Evolutionary conservation across 2,797 vertebrate species (phyloP).

Genomic region (Orestias chungarensis): DNA sequence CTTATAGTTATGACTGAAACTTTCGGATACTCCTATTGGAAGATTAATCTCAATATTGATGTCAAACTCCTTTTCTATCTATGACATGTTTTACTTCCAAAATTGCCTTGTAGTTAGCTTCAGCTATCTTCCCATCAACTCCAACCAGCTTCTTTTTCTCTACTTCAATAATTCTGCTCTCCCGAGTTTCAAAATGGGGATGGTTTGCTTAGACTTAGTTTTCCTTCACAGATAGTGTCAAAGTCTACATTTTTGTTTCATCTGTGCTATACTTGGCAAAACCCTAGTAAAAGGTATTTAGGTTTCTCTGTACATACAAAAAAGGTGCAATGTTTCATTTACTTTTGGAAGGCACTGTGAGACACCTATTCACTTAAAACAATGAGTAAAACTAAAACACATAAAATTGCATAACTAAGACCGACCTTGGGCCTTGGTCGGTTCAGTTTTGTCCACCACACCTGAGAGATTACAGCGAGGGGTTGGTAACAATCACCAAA

Average conservation of each 20-base stretch:
- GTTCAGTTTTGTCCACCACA: slow-evolving; percentile 57
- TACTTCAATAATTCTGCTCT: too few relatives aligned
- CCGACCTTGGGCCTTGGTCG: slow-evolving; percentile 52
- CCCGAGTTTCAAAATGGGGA: not conserved
- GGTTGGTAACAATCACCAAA: slow-evolving; percentile 54
- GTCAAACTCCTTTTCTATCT: not conserved
- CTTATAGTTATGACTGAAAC: not conserved
- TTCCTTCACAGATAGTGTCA: not conserved
- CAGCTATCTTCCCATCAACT: not conserved
- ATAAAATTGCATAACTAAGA: not conserved
- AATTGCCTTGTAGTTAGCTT: not conserved
- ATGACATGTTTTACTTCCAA: not conserved
- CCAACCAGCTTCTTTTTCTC: not conserved
- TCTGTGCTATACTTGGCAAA: not conserved
- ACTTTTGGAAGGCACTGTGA: slow-evolving; percentile 7
- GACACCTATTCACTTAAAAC: slow-evolving; percentile 68
- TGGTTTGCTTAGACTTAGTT: not conserved
- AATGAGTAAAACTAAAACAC: slow-evolving; percentile 62
- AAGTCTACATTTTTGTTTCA: not conserved
- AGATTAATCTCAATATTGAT: not conserved
- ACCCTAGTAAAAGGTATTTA: not conserved
- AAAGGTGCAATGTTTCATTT: not conserved
- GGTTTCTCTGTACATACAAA: not conserved
- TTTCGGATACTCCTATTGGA: not conserved
- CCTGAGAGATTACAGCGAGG: slow-evolving; percentile 20